A percentile compares a stretch with the other conserved stretches of the same genome.
Evolutionary conservation across 2,797 vertebrate species (phyloP).

Genomic region (Micropoecilia bifurca): DNA sequence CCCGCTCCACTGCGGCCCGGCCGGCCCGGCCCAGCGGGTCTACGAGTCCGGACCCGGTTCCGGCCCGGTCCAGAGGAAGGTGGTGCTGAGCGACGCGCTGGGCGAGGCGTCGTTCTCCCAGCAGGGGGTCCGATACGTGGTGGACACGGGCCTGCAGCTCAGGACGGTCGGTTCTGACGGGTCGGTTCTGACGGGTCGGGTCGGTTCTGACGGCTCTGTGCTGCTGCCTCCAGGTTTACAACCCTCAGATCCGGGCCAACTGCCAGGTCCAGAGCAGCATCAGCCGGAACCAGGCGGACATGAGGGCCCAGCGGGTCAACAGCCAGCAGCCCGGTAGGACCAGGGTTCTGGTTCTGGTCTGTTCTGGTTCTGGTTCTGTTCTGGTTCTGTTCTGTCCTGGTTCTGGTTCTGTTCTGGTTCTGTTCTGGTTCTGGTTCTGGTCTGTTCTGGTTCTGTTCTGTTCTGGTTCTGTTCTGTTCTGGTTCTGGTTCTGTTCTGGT

Average conservation of each 20-base stretch:
- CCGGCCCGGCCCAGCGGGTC: conserved; percentile 79
- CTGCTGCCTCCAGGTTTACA: conserved; percentile 85
- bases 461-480: no score
- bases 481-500: no score
- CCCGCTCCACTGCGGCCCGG: conserved; percentile 81
- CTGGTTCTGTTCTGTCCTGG: no score
- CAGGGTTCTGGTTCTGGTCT: background rate
- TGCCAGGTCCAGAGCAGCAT: conserved; percentile 88
- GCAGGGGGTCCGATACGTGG: conserved; percentile 83
- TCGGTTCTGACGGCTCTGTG: background rate
- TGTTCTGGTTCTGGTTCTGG: no score
- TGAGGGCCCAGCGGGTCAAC: conserved; percentile 83
- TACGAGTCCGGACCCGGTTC: conserved; percentile 78
- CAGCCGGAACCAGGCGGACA: conserved; percentile 90
- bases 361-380: background rate
- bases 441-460: no score
- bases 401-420: no score
- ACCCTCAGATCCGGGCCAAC: conserved; percentile 90
- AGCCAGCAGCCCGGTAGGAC: conserved; percentile 81
- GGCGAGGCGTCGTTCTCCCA: conserved; percentile 92
- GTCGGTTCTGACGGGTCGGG: background rate
- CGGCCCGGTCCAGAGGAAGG: conserved; percentile 62
- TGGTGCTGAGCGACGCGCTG: conserved; percentile 85
- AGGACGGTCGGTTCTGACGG: conserved; percentile 83
- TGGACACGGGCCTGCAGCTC: conserved; percentile 91